Evolutionary conservation across 2,888 invertebrate genomes (phyloP), one percentile per base, ranked within the genome.

Genomic region (Amblyjoppa proteus): DNA sequence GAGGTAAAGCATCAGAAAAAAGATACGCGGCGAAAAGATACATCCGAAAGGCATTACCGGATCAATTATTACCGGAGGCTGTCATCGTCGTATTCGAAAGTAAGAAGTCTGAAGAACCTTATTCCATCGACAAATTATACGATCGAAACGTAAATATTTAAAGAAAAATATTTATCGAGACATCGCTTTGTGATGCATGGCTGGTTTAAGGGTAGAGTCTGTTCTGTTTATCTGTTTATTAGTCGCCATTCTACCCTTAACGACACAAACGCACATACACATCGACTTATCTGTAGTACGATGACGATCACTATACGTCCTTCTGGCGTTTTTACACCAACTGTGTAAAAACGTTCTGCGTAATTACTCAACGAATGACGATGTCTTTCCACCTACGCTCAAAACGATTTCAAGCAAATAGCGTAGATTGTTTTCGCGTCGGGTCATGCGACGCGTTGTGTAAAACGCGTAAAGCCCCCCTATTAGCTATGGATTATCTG

Each of bases 91-190:
- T 49, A n/a, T 28, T 68, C 61, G 49, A 76, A 25, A 69, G 58
- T 82, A 56, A 80, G 74, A 20, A 20, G 74, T 79, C 38, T 51
- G n/a, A 81, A 75, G 4, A 53, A 69, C 61, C 13, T 16, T 51
- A 51, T 64, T 13, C 16, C 25, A 28, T 66, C 69, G 49, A 31
- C 9, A 28, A 49, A 77, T n/a, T 64, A 41, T 78, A 58, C 25
- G 28, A 56, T 79, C 64, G 13, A 53, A 61, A 28, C 61, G 61
- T 77, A 73, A 34, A 84, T 73, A 78, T 11, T 49, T 34, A 7
- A 68, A 61, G 28, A 25, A 31, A 74, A 53, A 49, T 34, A 64
- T 66, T 71, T 16, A 68, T 82, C 41, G 25, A 74, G 13, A 34
- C 0, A 34, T 20, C 20, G 20, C 0, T 20, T 20, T 20, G 20